These are phyloP conservation scores for Palythoa grandiflora DNA, from an alignment of 92 coral and sea anemone genomes.

Conservation along the genomic window DNA sequence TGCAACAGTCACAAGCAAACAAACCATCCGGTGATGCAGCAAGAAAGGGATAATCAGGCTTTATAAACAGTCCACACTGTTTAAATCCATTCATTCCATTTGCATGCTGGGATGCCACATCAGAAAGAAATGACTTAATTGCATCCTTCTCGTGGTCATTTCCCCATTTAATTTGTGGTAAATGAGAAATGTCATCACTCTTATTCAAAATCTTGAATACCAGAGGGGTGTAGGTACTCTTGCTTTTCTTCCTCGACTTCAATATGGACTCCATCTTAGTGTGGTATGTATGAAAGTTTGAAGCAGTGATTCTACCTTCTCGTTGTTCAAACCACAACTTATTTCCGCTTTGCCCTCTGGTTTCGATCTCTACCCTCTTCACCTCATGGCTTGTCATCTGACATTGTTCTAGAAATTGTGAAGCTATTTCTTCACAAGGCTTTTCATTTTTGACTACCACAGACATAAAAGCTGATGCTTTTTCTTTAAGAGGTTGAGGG, in stretches of 20 bases:
- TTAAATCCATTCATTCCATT: constrained; percentile 48
- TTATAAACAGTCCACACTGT: constrained; percentile 55
- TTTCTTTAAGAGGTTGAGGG: constrained; percentile 42
- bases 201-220: background rate
- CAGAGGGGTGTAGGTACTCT: constrained; percentile 9
- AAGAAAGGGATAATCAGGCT: constrained; percentile 55
- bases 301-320: constrained; percentile 34
- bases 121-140: constrained; percentile 53
- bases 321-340: constrained; percentile 27
- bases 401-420: constrained; percentile 24
- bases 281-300: constrained; percentile 20
- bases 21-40: constrained; percentile 65
- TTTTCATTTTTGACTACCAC: background rate
- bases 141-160: constrained; percentile 32
- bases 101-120: constrained; percentile 66
- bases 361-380: constrained; percentile 10
- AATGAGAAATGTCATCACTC: constrained; percentile 21
- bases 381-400: constrained; percentile 18
- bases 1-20: constrained; percentile 46
- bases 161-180: constrained; percentile 55
- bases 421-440: constrained; percentile 12
- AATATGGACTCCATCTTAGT: background rate
- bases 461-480: constrained; percentile 56
- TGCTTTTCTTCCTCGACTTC: constrained; percentile 5
- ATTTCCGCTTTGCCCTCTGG: constrained; percentile 41